These are phyloP conservation scores for Gambelia wislizenii DNA, from an alignment of 2,797 vertebrate species.

Conservation along the genomic window DNA sequence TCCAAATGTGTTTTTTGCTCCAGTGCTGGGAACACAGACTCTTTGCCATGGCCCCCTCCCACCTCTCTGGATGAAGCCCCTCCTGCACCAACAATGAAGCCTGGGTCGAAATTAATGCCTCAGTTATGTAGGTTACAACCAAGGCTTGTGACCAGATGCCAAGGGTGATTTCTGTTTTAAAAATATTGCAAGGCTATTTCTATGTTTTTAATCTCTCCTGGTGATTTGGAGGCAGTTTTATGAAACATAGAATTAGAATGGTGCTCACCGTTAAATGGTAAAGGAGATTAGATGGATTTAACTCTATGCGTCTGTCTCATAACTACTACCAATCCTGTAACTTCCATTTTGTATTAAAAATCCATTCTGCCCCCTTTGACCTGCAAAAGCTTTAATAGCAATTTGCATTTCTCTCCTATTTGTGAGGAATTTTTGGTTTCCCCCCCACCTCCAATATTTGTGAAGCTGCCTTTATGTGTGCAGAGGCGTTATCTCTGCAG, in stretches of 20 bases:
- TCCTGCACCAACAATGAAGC: conserved; percentile 14
- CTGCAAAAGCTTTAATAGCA: conserved; percentile 79
- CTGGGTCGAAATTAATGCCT: conserved; percentile 58
- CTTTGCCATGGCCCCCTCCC: neutral
- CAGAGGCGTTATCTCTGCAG: neutral
- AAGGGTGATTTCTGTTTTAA: conserved; percentile 81
- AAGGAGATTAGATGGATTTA: conserved; percentile 95
- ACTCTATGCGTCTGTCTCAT: conserved; percentile 88
- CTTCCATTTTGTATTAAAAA: conserved; percentile 86
- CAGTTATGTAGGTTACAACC: conserved; percentile 74
- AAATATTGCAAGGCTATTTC: conserved; percentile 84
- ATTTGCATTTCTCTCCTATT: conserved; percentile 76
- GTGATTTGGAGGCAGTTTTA: conserved; percentile 84
- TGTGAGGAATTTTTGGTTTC: conserved; percentile 67
- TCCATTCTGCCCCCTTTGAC: conserved; percentile 77
- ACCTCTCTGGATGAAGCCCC: neutral
- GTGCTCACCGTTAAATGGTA: conserved; percentile 88
- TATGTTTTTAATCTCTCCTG: conserved; percentile 79
- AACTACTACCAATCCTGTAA: conserved; percentile 88
- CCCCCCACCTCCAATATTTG: conserved; percentile 49
- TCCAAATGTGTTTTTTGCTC: conserved; percentile 27
- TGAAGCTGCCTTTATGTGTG: conserved; percentile 18
- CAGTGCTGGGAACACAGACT: neutral
- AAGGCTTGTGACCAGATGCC: conserved; percentile 78
- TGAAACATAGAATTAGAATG: conserved; percentile 84